Conservation (phyloP, 2,888 invertebrate species). For the Hoplodrina blanda region DNA sequence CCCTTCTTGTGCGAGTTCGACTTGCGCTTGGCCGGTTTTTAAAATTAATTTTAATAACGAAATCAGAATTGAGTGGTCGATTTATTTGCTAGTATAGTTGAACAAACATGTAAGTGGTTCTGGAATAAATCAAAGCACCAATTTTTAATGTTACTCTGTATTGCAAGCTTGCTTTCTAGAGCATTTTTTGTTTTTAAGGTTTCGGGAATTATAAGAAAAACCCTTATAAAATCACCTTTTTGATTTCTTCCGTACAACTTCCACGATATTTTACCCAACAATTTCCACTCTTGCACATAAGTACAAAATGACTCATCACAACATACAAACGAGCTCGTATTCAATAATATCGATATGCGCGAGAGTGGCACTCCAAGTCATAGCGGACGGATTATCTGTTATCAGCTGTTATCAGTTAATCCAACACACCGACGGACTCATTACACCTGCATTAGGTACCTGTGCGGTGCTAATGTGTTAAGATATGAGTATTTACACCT, state of each 20-base stretch:
- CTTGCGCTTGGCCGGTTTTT: too few relatives aligned
- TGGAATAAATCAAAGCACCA: too few relatives aligned
- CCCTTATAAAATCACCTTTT: too few relatives aligned
- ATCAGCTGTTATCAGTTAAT: slow-evolving; percentile 74
- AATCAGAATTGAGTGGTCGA: too few relatives aligned
- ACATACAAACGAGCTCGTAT: slow-evolving; percentile 12
- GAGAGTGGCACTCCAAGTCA: slow-evolving; percentile 51
- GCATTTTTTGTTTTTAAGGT: too few relatives aligned
- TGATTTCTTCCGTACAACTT: neutral
- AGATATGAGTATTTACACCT: slow-evolving; percentile 11
- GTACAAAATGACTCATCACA: slow-evolving; percentile 7
- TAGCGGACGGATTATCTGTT: slow-evolving; percentile 58
- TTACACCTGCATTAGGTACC: slow-evolving; percentile 53
- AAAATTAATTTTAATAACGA: too few relatives aligned
- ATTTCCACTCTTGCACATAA: neutral
- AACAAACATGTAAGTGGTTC: too few relatives aligned
- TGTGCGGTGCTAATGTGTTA: slow-evolving; percentile 24
- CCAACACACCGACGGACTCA: slow-evolving; percentile 59
- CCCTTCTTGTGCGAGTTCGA: too few relatives aligned
- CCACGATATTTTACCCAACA: neutral
- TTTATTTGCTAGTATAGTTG: too few relatives aligned
- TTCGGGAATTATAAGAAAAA: too few relatives aligned
- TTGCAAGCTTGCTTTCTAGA: too few relatives aligned
- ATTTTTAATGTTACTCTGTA: too few relatives aligned
- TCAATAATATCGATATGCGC: slow-evolving; percentile 53